Percentiles rank a stretch among this genome's conserved stretches.
phyloP scores from a whole-genome alignment of 2,888 invertebrate species.

The Coelopa pilipes region DNA sequence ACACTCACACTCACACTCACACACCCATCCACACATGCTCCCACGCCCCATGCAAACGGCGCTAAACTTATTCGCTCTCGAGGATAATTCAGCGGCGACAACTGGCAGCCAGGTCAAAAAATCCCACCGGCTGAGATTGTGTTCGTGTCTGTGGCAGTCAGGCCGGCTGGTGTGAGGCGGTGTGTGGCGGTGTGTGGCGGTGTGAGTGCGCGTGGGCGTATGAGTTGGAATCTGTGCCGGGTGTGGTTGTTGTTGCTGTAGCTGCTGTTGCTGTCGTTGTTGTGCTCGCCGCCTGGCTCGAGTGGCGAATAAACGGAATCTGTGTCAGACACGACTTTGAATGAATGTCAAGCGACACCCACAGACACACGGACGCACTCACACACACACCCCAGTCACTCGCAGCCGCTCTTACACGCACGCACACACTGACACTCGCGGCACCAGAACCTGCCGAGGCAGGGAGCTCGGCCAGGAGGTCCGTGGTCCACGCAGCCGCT shows the following conservation, averaged over 20 bases:
- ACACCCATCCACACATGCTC: neutral
- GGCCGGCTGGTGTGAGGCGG: neutral
- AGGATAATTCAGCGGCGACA: conserved; percentile 27
- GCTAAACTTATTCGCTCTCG: conserved; percentile 26
- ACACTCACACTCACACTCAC: conserved; percentile 5
- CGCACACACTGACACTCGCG: neutral
- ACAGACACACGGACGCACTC: conserved; percentile 1
- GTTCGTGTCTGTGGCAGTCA: conserved; percentile 2
- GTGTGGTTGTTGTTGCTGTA: conserved; percentile 5
- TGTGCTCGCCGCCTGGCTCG: neutral
- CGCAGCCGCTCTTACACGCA: neutral
- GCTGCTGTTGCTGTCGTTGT: neutral
- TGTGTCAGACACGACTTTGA: conserved; percentile 24
- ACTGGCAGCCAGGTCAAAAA: neutral
- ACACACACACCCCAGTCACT: neutral
- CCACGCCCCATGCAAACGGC: neutral
- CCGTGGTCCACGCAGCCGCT: too few relatives aligned
- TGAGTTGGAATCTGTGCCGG: neutral
- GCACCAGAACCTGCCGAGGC: neutral
- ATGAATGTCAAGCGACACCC: conserved; percentile 16
- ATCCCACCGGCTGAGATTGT: neutral
- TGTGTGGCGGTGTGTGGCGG: neutral
- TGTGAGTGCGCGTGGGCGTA: neutral
- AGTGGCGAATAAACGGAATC: conserved; percentile 26
- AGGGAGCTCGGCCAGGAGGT: too few relatives aligned